These are phyloP conservation scores for Anagrus nilaparvatae DNA, from an alignment of 1,140 invertebrate genomes.

Conservation along the genomic window DNA sequence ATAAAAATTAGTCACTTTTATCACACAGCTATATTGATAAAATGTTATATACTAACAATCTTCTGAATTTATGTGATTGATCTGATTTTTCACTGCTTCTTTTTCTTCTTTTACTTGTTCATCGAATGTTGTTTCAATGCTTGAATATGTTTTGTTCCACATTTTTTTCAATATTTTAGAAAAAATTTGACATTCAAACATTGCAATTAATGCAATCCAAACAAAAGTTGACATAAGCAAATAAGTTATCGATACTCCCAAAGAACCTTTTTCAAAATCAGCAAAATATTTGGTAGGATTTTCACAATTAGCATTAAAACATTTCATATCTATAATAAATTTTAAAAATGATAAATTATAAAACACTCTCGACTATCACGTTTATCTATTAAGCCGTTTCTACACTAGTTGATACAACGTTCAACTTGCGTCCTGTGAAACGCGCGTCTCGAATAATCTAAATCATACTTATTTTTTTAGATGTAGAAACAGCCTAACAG, in stretches of 20 bases:
- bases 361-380: no score
- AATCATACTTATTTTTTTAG: no score
- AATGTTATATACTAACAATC: conserved; percentile 20
- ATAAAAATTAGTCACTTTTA: neutral
- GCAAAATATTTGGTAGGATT: conserved; percentile 26
- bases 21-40: neutral
- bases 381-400: no score
- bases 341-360: no score
- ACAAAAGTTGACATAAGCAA: conserved; percentile 26
- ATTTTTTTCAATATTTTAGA: conserved; percentile 19
- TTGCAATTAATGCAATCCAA: conserved; percentile 27
- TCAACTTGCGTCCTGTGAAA: no score
- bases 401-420: no score
- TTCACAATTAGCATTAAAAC: conserved; percentile 25
- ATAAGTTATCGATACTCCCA: conserved; percentile 28
- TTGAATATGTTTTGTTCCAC: conserved; percentile 13
- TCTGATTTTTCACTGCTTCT: conserved; percentile 17
- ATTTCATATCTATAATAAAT: no score
- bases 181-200: conserved; percentile 28
- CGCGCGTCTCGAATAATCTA: no score
- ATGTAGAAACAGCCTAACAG: no score
- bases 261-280: conserved; percentile 20
- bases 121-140: conserved; percentile 20
- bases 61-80: conserved; percentile 20
- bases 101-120: conserved; percentile 36